Percentiles rank a stretch among this genome's conserved stretches.
Evolutionary conservation across 2,888 invertebrate species (phyloP).

Genomic region (Leptogaster cylindrica): DNA sequence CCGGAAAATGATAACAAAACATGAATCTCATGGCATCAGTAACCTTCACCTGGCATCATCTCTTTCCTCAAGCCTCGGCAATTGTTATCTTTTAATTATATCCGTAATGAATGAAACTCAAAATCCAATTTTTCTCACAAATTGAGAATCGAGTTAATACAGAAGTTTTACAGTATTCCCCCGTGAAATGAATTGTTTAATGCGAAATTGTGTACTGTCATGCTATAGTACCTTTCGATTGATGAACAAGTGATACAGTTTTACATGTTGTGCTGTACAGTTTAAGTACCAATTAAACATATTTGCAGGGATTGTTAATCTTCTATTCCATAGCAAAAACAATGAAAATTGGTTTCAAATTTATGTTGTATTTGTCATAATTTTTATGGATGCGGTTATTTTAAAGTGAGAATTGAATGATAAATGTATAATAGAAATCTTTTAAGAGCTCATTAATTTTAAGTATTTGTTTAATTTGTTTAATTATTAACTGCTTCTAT

Average conservation of each 20-base stretch:
- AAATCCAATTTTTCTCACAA: conserved; percentile 25
- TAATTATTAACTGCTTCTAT: too few relatives aligned
- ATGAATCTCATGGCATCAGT: conserved; percentile 8
- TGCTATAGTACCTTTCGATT: neutral
- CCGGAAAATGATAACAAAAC: conserved; percentile 33
- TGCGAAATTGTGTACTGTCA: neutral
- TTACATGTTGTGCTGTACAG: too few relatives aligned
- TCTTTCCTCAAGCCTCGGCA: neutral
- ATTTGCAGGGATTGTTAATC: too few relatives aligned
- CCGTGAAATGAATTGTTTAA: neutral
- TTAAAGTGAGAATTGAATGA: too few relatives aligned
- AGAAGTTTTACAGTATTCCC: conserved; percentile 9
- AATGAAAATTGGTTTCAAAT: too few relatives aligned
- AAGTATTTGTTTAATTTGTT: too few relatives aligned
- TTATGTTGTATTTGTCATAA: too few relatives aligned
- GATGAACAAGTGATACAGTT: too few relatives aligned
- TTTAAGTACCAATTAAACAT: too few relatives aligned
- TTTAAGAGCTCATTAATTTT: too few relatives aligned
- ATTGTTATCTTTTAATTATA: conserved; percentile 38
- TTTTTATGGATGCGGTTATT: too few relatives aligned
- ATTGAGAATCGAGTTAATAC: conserved; percentile 13
- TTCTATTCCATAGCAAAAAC: neutral
- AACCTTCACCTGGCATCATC: neutral
- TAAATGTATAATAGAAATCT: too few relatives aligned
- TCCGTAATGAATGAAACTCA: conserved; percentile 20